Evolutionary conservation across 2,113 vertebrate genomes (phyloP), one percentile per base, ranked within the genome.

Genomic region (Melanocharis versteri): DNA sequence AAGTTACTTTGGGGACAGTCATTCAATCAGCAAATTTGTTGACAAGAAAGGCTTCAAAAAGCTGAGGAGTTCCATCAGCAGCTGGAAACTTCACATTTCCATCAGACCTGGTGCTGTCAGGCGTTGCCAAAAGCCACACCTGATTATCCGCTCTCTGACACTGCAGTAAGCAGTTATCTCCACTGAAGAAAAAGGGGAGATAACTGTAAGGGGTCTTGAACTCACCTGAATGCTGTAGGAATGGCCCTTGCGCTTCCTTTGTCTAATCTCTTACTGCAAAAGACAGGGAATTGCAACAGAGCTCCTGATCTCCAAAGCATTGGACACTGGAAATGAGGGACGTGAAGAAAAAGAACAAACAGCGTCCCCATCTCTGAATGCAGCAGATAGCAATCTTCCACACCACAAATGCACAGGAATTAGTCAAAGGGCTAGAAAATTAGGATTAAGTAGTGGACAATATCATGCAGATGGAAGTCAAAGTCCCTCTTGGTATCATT

Each of bases 251-350:
- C 51, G 44, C 35, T 77, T 89, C 22, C 10, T 71, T 37, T 57
- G 12, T 56, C 31, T n/a, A 22, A 64, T 57, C 40, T 71, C 37
- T 82, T 44, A 24, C 44, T 60, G 27, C 11, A 68, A 56, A 68
- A 18, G 53, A 17, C 33, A 37, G 15, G 9, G n/a, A 57, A 48
- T 26, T 53, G 22, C 31, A 66, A 26, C 17, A 45, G 26, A 79
- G 53, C 7, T 2, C 0, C 13, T 37, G 40, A 65, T n/a, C 28
- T 31, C 26, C 5, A 0, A 37, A 65, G 8, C 17, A 45, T 8
- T 65, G 37, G 35, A 31, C 24, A 28, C 27, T 64, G 24, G 42
- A 72, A 88, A 69, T 22, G 10, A 61, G 31, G 24, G 15, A 11
- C 27, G 27, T 27, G 51, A 62, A 54, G 47, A 30, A 57, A 79